Base-by-base conservation (phyloP, 1,140 invertebrate species). In the Zelostemma sp. region DNA sequence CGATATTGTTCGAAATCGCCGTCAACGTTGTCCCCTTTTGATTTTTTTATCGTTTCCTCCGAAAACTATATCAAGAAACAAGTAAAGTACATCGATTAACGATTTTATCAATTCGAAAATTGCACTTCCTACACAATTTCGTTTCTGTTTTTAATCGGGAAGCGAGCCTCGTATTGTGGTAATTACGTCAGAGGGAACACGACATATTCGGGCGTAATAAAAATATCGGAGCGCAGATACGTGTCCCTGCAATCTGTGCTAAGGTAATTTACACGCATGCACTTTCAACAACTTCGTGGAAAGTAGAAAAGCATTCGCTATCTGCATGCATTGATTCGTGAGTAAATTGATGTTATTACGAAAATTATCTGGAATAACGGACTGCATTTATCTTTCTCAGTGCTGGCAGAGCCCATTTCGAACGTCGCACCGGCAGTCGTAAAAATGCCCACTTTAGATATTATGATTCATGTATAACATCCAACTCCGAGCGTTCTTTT, bases 241-340 rank as follows among this genome's bases (percentile, higher is more conserved):
- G 61, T 72, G 57, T 77, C 69, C 68, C 62, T 59, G 63, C 68
- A 75, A 79, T 80, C 73, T 70, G 64, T 21, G 59, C 57, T 53
- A 58, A 25, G 46, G 64, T 69, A 75, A 78, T 77, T 78, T 78
- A 68, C 56, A 38, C 43, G 31, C 49, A 45, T 46, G 38, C 21
- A 8, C 56, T 16, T n/a, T 33, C 9, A 58, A 71, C 65, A 71
- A 75, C 73, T 72, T 61, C 35, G 59, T 53, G 58, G 58, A 70
- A 72, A 78, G 63, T 71, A 61, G 66, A 49, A 16, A 70, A 68
- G 72, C 66, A 73, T 79, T 73, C 72, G 72, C 61, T 55, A 55
- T 48, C 21, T 56, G 40, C 55, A 54, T 38, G 46, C 54, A 21
- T 31, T 48, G 33, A 9, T 17, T 48, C 18, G 11, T 9, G 8